Conservation (phyloP, 2,888 invertebrate species). For the Temnothorax ravouxi region DNA sequence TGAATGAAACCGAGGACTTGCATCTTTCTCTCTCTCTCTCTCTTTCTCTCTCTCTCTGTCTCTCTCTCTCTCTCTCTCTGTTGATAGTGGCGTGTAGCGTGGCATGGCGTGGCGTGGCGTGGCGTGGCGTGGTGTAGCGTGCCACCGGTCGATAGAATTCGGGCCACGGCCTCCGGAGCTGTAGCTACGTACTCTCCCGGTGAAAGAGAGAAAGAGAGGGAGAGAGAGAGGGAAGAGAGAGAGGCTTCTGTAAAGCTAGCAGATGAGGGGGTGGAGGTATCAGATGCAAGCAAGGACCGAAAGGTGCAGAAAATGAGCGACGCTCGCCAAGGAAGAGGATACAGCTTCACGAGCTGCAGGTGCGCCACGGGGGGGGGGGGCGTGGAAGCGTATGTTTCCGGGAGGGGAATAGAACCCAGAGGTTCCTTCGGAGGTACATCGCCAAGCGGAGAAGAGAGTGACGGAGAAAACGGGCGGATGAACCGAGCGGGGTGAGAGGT, state of each 20-base stretch:
- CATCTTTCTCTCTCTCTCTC: neutral
- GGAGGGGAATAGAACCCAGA: conserved; percentile 9
- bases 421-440: conserved; percentile 9
- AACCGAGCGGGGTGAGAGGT: conserved; percentile 32
- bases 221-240: conserved; percentile 4
- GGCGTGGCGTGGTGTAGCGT: conserved; percentile 69
- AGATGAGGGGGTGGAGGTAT: conserved; percentile 4
- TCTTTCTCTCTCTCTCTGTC: conserved; percentile 28
- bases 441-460: conserved; percentile 54
- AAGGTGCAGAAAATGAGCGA: conserved; percentile 64
- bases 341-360: conserved; percentile 22
- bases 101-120: conserved; percentile 66
- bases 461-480: conserved; percentile 8
- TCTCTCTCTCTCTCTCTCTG: conserved; percentile 54
- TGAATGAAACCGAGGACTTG: conserved; percentile 74
- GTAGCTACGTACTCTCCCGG: conserved; percentile 63
- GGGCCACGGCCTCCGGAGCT: conserved; percentile 77
- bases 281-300: conserved; percentile 41
- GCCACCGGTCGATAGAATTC: conserved; percentile 77
- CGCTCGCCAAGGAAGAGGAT: conserved; percentile 55
- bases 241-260: conserved; percentile 14
- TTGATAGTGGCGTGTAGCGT: conserved; percentile 74
- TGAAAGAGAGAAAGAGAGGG: conserved; percentile 12
- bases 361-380: neutral
- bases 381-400: neutral